Base-by-base conservation (phyloP, 2,797 vertebrate genomes). In the Mus spretus region DNA sequence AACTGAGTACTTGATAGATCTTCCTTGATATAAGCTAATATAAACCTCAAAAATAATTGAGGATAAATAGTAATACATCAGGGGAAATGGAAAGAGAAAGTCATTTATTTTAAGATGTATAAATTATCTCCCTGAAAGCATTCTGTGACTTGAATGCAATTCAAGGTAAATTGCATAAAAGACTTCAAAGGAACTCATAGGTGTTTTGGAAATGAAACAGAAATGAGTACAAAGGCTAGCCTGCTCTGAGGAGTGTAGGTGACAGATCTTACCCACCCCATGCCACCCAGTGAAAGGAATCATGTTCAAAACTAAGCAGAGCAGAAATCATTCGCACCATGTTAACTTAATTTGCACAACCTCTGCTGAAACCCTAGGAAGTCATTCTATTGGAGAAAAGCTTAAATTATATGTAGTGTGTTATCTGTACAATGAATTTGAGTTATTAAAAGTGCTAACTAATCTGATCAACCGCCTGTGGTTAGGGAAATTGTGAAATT, bases 381-480 rank as follows among this genome's bases (percentile, higher is more conserved):
- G 63, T 96, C 90, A 96, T 92, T 95, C 88, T 89, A 44, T 47
- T 79, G 81, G 44, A 22, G 65, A 94, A 93, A 94, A 91, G 34
- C 44, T 97, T 92, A 92, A 96, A 95, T 96, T 97, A 90, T 86
- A 95, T 84, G 67, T 94, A 44, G 70, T 3, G 0, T 81, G 78
- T 92, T 82, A 95, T 93, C 84, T 95, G 61, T 94, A 92, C 44
- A 92, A 89, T 74, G 88, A 95, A 83, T 26, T 13, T 86, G 86
- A 82, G 78, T 95, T 95, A 97, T 95, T 96, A 92, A 97, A 96
- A 93, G 91, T 31, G 59, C 61, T 92, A 93, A 95, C 93, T 95
- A 96, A 94, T 94, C 87, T 96, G 92, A 97, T 96, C 95, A 97
- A 65, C 77, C 81, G 92, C 88, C 84, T 90, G 81, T 94, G 96